Percentiles rank a stretch among this genome's conserved stretches.
Conservation (phyloP, 1,140 invertebrate genomes). For the Lethrus apterus region DNA sequence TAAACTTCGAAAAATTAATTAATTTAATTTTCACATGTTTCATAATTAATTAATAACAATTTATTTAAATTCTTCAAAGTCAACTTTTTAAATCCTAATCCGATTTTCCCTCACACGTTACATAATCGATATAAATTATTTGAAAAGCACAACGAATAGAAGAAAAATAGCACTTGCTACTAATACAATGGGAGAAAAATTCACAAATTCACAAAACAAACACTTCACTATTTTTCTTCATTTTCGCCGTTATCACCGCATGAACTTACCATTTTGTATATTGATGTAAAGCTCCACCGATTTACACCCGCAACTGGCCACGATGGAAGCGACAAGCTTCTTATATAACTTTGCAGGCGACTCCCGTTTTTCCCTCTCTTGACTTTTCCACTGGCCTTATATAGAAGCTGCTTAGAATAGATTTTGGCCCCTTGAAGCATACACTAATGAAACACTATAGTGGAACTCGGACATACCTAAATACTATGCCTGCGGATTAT, state of each 20-base stretch:
- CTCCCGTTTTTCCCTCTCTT: slow-evolving; percentile 16
- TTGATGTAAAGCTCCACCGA: slow-evolving; percentile 25
- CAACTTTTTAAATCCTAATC: background rate
- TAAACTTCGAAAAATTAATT: background rate
- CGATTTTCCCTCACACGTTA: background rate
- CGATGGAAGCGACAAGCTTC: slow-evolving; percentile 6
- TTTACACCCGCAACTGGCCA: slow-evolving; percentile 35
- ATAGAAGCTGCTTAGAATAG: slow-evolving; percentile 37
- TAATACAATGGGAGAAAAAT: background rate
- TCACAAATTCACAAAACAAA: background rate
- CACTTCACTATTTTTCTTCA: background rate
- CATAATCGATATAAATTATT: background rate
- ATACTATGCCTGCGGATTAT: slow-evolving; percentile 9
- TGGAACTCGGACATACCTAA: slow-evolving; percentile 17
- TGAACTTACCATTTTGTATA: slow-evolving; percentile 34
- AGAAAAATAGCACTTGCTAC: background rate
- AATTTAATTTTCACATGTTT: background rate
- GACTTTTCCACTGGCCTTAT: slow-evolving; percentile 33
- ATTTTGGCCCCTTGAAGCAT: slow-evolving; percentile 17
- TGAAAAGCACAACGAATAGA: too few species aligned
- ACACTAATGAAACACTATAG: slow-evolving; percentile 29
- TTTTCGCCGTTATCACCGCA: background rate
- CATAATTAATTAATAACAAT: background rate
- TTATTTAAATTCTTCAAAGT: background rate
- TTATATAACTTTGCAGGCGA: slow-evolving; percentile 36